phyloP scores from a whole-genome alignment of 2,888 invertebrate genomes.

The Drosophila formosana region DNA sequence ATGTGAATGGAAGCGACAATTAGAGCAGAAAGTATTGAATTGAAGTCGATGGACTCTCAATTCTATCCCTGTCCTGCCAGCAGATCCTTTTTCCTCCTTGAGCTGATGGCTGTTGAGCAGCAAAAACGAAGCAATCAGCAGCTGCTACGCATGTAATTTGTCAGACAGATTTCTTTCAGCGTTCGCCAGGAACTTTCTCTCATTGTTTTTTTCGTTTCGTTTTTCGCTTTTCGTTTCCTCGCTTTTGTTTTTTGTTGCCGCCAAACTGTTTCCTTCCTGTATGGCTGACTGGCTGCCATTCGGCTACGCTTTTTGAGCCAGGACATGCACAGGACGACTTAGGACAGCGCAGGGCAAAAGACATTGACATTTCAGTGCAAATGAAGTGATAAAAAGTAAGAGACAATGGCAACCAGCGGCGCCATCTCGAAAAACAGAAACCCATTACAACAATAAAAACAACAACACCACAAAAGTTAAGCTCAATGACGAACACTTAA shows the following conservation, averaged over 20 bases:
- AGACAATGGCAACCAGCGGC: constrained; percentile 23
- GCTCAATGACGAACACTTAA: neutral
- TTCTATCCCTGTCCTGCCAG: constrained; percentile 19
- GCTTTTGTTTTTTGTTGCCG: constrained; percentile 39
- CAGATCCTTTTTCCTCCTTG: constrained; percentile 52
- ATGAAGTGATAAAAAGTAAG: constrained; percentile 74
- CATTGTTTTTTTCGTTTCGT: constrained; percentile 3
- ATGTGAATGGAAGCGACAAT: constrained; percentile 29
- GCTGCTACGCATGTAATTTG: constrained; percentile 75
- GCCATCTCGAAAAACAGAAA: constrained; percentile 8
- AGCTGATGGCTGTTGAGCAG: constrained; percentile 33
- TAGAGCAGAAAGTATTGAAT: constrained; percentile 17
- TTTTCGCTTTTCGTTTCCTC: neutral
- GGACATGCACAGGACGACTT: constrained; percentile 31
- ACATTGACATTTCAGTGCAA: constrained; percentile 75
- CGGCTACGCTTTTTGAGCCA: constrained; percentile 44
- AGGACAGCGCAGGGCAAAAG: constrained; percentile 40
- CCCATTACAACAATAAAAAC: neutral
- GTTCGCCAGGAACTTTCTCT: constrained; percentile 25
- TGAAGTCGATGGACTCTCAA: constrained; percentile 8
- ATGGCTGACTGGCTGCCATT: constrained; percentile 59
- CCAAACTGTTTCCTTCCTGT: constrained; percentile 69
- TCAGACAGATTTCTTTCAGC: constrained; percentile 76
- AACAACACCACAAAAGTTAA: neutral
- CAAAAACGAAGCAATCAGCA: constrained; percentile 63